These are phyloP conservation scores for Patiria pectinifera DNA, from an alignment of 53 echinoderm and acorn worm species.

Conservation along the genomic window DNA sequence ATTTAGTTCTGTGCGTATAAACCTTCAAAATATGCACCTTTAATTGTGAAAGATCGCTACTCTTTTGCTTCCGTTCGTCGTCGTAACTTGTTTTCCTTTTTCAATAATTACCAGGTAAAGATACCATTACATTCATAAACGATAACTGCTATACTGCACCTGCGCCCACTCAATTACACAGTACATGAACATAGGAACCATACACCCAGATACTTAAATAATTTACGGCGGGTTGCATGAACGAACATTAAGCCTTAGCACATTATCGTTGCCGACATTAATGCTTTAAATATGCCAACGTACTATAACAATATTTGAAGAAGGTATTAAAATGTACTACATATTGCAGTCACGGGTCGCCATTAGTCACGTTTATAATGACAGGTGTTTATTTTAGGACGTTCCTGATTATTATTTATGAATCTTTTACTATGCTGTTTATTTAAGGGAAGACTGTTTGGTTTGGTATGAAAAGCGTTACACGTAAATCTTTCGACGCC, in stretches of 20 bases:
- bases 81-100: not conserved
- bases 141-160: conserved; percentile 24
- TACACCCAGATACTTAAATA: not conserved
- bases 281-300: not conserved
- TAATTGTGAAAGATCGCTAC: not conserved
- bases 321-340: not conserved
- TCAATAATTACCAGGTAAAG: not conserved
- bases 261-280: not conserved
- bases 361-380: not conserved
- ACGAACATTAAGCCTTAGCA: not conserved
- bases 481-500: not conserved
- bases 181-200: not conserved
- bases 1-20: too few relatives aligned
- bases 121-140: conserved; percentile 16
- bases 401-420: not conserved
- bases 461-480: not conserved
- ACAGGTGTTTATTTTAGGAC: not conserved
- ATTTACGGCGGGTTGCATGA: not conserved
- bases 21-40: too few relatives aligned
- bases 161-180: conserved; percentile 13
- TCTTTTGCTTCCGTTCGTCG: not conserved
- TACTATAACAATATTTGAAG: not conserved
- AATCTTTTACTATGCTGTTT: not conserved
- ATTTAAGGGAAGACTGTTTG: not conserved
- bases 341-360: not conserved